Conservation (phyloP, 2,113 vertebrate genomes). For the Manacus vitellinus region DNA sequence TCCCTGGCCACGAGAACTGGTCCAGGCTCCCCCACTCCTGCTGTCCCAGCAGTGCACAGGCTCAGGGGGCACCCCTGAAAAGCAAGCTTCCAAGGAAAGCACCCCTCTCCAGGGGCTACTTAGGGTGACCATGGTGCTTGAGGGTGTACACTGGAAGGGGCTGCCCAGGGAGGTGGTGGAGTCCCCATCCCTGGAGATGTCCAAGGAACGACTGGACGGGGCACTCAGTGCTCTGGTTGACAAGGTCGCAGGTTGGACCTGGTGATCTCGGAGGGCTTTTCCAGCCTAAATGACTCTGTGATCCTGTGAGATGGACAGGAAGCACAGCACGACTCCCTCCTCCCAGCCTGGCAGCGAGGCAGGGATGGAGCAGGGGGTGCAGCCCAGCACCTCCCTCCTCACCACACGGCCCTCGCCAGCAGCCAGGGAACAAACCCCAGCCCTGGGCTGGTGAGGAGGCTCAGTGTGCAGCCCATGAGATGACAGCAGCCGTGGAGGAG, state of each 20-base stretch:
- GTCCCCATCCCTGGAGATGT: not conserved
- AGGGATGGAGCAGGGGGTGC: rapidly evolving
- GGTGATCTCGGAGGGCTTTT: not conserved
- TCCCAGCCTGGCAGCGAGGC: not conserved
- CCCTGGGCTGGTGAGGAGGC: rapidly evolving
- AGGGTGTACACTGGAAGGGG: not conserved
- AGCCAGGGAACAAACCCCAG: not conserved
- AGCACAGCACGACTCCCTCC: rapidly evolving
- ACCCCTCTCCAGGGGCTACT: not conserved
- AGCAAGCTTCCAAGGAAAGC: not conserved
- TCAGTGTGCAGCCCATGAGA: rapidly evolving
- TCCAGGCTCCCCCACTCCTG: not conserved
- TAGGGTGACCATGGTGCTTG: rapidly evolving
- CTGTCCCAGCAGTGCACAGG: rapidly evolving
- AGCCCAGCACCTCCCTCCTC: not conserved
- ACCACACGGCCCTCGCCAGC: rapidly evolving
- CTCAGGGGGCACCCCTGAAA: rapidly evolving
- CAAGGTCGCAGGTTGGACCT: not conserved
- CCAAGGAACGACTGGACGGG: rapidly evolving
- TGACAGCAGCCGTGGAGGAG: not conserved
- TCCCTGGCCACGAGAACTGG: rapidly evolving
- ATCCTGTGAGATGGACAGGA: not conserved
- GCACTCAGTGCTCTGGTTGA: not conserved
- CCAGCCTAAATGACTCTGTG: not conserved
- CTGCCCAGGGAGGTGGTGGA: not conserved